phyloP scores from a whole-genome alignment of 2,888 invertebrate species.

The Agonopterix heracliana region DNA sequence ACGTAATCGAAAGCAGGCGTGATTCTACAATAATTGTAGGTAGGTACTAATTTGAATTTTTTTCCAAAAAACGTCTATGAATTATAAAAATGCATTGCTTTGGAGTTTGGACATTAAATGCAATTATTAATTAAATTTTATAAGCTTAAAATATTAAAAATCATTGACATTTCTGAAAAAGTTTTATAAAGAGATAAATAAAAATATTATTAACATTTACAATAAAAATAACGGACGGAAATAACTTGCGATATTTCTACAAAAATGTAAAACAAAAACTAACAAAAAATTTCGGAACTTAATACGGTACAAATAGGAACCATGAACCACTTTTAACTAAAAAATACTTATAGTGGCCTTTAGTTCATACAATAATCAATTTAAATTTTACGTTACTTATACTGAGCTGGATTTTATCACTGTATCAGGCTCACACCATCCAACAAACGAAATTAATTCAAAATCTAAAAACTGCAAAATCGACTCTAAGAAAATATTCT shows the following conservation, averaged over 20 bases:
- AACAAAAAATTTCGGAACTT: conserved; percentile 3
- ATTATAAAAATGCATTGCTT: no score
- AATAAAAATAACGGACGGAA: conserved; percentile 35
- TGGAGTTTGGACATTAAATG: no score
- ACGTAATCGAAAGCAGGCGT: not conserved
- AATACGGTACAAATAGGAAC: conserved; percentile 49
- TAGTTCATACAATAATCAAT: conserved; percentile 19
- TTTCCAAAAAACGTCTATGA: no score
- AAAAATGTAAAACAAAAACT: conserved; percentile 3
- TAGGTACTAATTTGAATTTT: not conserved
- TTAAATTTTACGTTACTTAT: no score
- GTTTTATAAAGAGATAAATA: conserved; percentile 6
- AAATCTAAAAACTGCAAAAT: no score
- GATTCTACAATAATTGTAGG: not conserved
- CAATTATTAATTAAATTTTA: conserved; percentile 2
- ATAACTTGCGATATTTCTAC: conserved; percentile 7
- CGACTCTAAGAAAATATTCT: no score
- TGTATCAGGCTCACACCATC: no score
- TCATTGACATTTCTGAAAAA: not conserved
- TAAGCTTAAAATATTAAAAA: not conserved
- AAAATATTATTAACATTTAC: conserved; percentile 5
- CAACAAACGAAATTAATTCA: no score
- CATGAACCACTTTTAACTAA: conserved; percentile 55
- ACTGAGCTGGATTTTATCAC: no score
- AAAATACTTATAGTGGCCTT: conserved; percentile 42